Evolutionary conservation across 2,797 vertebrate species (phyloP), one percentile per base, ranked within the genome.

Genomic region (Anableps anableps): DNA sequence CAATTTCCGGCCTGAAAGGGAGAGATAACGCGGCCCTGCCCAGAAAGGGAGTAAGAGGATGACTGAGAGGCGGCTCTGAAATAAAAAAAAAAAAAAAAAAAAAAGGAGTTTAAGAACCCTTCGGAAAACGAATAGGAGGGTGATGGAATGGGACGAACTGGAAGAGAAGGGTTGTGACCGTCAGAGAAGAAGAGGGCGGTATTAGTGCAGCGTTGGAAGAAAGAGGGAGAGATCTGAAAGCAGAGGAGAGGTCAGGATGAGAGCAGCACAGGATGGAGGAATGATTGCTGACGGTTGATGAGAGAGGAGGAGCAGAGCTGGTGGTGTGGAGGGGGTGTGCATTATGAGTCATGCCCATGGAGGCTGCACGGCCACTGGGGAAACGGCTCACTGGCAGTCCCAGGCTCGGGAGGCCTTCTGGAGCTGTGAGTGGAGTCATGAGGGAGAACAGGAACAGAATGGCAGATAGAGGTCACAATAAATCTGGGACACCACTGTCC

Each of bases 391-490:
- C 81, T 89, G 81, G 74, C 66, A 60, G 89, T 89, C 86, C 80
- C 91, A 76, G 88, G 91, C 85, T 83, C 51, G 62, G 75, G 79
- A 79, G 88, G 87, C 90, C 90, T 83, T 60, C 38, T 85, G 84
- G 88, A 92, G 78, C 79, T 83, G 73, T 83, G 82, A 82, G 83
- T 58, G 13, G 48, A 71, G 80, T 82, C 87, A 81, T 77, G 51
- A 17, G 83, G 82, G 84, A 81, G 31, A 68, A 1, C 41, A 81
- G 29, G 80, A 80, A 79, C 73, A 60, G 88, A 80, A 62, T 68
- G 80, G 85, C 41, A 70, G 84, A 88, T 80, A 75, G 86, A 93
- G 92, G 91, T 90, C 91, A 93, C 78, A 84, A 70, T 80, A 3
- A 90, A 91, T 84, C 79, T 90, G 79, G 91, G 86, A 83, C 89